Conservation (phyloP, 2,888 invertebrate genomes). For the Limnephilus rhombicus region DNA sequence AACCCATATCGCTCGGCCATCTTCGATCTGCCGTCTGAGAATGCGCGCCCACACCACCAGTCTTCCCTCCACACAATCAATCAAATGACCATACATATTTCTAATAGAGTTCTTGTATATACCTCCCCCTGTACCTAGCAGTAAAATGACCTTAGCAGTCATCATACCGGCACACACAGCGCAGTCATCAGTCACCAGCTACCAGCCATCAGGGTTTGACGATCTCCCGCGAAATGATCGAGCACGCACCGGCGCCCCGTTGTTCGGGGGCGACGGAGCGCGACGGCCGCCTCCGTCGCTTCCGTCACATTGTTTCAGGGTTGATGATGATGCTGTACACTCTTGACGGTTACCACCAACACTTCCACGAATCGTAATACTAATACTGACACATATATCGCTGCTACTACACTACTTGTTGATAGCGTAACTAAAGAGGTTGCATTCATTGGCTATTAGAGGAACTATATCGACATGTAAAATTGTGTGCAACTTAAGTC, state of each 20-base stretch:
- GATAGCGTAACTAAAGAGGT: not conserved
- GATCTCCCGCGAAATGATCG: conserved; percentile 19
- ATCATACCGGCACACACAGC: not conserved
- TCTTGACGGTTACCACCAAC: not conserved
- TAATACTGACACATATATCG: not conserved
- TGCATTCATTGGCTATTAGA: not conserved
- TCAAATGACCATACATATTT: not conserved
- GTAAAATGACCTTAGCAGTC: not conserved
- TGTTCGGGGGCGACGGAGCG: conserved; percentile 29
- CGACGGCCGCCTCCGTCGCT: conserved; percentile 9
- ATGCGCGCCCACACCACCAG: not conserved
- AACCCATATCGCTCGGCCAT: not conserved
- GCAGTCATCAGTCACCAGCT: not conserved
- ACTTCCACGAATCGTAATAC: not conserved
- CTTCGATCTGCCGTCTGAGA: not conserved
- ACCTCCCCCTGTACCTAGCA: not conserved
- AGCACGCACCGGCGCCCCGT: conserved; percentile 23
- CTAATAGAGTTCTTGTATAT: not conserved
- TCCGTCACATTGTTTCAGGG: conserved; percentile 39
- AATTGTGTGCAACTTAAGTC: too few species aligned
- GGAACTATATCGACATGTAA: not conserved
- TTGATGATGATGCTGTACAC: conserved; percentile 6
- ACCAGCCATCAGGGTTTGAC: conserved; percentile 32
- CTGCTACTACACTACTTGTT: not conserved
- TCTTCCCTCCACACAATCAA: not conserved